phyloP scores from a whole-genome alignment of 2,797 vertebrate species.

The Mus spretus region DNA sequence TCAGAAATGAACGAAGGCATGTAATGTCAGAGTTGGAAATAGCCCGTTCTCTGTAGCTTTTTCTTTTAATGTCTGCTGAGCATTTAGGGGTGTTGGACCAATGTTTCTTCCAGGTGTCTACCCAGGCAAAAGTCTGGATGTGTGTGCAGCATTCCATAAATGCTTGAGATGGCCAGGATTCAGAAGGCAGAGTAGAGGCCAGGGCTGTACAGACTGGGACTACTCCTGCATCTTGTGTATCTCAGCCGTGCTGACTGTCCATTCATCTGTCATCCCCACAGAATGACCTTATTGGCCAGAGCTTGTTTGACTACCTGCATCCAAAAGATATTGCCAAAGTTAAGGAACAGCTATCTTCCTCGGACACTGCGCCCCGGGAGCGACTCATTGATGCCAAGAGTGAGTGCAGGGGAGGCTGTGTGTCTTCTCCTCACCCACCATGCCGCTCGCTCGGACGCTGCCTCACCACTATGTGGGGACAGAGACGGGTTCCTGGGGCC shows the following conservation, averaged over 20 bases:
- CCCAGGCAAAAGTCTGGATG: background rate
- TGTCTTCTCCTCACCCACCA: background rate
- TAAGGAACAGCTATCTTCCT: conserved; percentile 99
- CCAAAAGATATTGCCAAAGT: conserved; percentile 99
- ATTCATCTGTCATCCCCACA: conserved; percentile 82
- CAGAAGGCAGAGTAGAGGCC: background rate
- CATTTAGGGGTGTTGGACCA: background rate
- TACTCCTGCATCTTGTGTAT: background rate
- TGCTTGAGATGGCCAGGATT: background rate
- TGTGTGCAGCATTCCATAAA: background rate
- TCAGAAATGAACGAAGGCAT: background rate
- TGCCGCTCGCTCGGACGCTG: background rate
- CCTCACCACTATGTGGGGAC: accelerated
- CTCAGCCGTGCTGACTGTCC: background rate
- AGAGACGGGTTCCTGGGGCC: background rate
- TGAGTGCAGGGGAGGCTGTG: conserved; percentile 85
- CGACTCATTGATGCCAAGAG: conserved; percentile 99
- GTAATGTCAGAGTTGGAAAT: background rate
- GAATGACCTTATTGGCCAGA: conserved; percentile 99
- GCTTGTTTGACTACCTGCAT: conserved; percentile 99
- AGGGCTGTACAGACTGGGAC: background rate
- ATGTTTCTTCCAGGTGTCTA: background rate
- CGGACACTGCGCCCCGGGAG: conserved; percentile 96
- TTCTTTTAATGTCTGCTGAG: background rate
- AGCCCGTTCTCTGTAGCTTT: background rate